Evolutionary conservation across 2,888 invertebrate species (phyloP), one percentile per base, ranked within the genome.

Genomic region (Sinopyrophorus schimmeli): DNA sequence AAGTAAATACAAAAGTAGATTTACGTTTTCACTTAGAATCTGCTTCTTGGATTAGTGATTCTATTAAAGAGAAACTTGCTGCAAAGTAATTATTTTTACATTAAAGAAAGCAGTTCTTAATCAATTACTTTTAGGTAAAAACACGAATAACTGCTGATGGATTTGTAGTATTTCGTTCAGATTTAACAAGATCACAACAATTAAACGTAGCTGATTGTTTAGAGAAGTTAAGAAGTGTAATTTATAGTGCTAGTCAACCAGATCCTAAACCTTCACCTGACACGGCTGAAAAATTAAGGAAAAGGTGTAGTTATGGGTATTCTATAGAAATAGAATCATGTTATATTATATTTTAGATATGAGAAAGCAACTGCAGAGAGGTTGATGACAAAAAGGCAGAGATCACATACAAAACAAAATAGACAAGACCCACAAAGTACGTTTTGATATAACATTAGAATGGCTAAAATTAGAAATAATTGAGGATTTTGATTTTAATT

Each of bases 191-290:
- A 40, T 91, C 88, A 0, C 94, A 95, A 69, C 87, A 92, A 60
- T 73, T 97, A 58, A 98, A 98, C 74, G 73, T 94, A 55, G 97
- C 96, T 0, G 94, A 98, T 74, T 94, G 94, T 54, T 73, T 98
- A 66, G 87, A 91, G 67, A 93, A 92, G 70, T 73, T 98, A 4
- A 78, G 97, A 15, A 76, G 76, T 4, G 73, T 89, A 46, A 84
- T 98, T 41, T 76, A 89, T 50, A 73, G 77, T 24, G 81, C 83
- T 1, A 55, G 55, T 16, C 71, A 77, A 0, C 74, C 80, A 50
- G 79, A 80, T 3, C 69, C 76, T 0, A 62, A 70, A 46, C 72
- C 74, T 3, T 70, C 77, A 2, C 71, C 73, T 7, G 86, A 87
- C 61, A 83, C 84, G 0, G 67, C 79, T 40, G 90, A 91, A 67